Conservation (phyloP, 2,797 vertebrate species). For the Centropyge bicolor region DNA sequence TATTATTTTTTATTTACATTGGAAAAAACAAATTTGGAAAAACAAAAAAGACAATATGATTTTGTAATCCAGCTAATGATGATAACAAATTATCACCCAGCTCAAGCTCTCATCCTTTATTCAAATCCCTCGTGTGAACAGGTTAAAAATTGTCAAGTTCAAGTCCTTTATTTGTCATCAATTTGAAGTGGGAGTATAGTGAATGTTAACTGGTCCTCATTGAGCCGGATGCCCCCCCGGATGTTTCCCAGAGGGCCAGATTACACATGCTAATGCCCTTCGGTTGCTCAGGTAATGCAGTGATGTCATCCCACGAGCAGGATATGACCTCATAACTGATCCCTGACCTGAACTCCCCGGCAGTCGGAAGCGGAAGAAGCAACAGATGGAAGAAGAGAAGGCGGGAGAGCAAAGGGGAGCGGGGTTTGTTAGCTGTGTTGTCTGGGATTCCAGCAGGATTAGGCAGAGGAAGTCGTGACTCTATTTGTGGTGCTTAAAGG, state of each 20-base stretch:
- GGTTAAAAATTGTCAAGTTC: background rate
- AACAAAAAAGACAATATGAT: too few relatives aligned
- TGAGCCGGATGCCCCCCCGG: background rate
- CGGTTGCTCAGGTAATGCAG: slow-evolving; percentile 13
- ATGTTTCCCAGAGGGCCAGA: background rate
- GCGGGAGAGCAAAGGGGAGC: background rate
- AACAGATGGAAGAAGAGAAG: slow-evolving; percentile 67
- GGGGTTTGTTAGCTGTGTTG: slow-evolving; percentile 43
- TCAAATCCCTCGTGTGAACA: background rate
- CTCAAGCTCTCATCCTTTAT: too few relatives aligned
- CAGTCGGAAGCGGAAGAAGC: slow-evolving; percentile 68
- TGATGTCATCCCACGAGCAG: slow-evolving; percentile 46
- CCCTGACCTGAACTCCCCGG: slow-evolving; percentile 45
- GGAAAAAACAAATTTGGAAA: too few relatives aligned
- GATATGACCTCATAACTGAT: slow-evolving; percentile 61
- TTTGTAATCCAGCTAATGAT: too few relatives aligned
- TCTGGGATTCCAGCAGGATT: slow-evolving; percentile 75
- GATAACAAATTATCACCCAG: too few relatives aligned
- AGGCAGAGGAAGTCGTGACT: slow-evolving; percentile 77
- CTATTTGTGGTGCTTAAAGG: slow-evolving; percentile 68
- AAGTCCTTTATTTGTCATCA: background rate
- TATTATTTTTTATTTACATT: too few relatives aligned
- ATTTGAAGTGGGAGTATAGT: background rate
- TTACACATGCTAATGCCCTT: slow-evolving; percentile 10
- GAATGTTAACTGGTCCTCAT: background rate